phyloP scores from a whole-genome alignment of 2,113 vertebrate genomes.

The Istiophorus platypterus region DNA sequence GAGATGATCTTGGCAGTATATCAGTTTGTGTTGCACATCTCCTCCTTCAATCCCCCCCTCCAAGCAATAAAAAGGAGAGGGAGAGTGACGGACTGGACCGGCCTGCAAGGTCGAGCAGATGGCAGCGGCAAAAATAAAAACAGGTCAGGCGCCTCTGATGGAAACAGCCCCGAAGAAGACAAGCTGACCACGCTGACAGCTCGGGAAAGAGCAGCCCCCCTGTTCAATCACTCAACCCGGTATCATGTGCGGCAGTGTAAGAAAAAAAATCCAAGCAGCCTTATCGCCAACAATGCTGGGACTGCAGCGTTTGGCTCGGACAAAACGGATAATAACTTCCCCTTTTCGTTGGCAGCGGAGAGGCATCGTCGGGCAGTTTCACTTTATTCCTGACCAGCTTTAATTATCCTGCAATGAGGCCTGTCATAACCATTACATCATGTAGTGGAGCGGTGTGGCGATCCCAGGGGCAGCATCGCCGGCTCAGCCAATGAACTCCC shows the following conservation, averaged over 20 bases:
- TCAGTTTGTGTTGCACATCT: constrained; percentile 43
- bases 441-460: constrained; percentile 57
- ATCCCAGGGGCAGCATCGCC: constrained; percentile 65
- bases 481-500: constrained; percentile 62
- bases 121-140: constrained; percentile 51
- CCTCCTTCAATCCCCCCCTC: constrained; percentile 34
- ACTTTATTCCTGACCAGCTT: constrained; percentile 67
- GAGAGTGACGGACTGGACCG: background rate
- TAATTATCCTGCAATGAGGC: constrained; percentile 71
- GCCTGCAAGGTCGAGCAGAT: constrained; percentile 62
- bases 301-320: constrained; percentile 26
- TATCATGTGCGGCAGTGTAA: constrained; percentile 28
- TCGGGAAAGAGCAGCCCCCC: constrained; percentile 25
- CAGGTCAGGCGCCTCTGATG: constrained; percentile 33
- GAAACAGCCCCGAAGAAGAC: constrained; percentile 16
- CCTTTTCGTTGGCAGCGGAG: constrained; percentile 39
- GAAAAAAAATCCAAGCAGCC: constrained; percentile 47
- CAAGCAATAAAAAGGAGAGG: constrained; percentile 18
- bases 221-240: constrained; percentile 14
- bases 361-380: constrained; percentile 52
- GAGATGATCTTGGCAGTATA: constrained; percentile 16
- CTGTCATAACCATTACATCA: constrained; percentile 78
- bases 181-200: constrained; percentile 15
- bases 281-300: constrained; percentile 42
- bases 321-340: constrained; percentile 62